Evolutionary conservation across 2,797 vertebrate genomes (phyloP), one percentile per base, ranked within the genome.

Genomic region (Bovichtus diacanthus): DNA sequence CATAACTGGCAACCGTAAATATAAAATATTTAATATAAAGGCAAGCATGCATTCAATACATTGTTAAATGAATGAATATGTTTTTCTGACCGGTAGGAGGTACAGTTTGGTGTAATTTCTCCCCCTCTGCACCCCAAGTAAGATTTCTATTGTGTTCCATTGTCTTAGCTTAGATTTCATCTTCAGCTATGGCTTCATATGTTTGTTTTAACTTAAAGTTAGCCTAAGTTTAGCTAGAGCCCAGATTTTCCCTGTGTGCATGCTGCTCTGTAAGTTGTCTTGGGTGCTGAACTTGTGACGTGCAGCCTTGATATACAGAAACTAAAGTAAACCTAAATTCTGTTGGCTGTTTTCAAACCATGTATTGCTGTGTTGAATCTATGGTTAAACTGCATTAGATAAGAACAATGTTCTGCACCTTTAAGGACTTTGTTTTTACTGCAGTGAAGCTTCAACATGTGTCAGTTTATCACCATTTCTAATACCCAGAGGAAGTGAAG

Each of bases 401-500:
- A 64, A 16, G 67, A 67, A 58, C 49, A 25, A 65, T 27, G 10
- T 41, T 41, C 49, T 74, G 80, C 54, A 72, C 41, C 61, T 81
- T 75, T 62, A 61, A 76, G 64, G 49, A 5, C 49, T 1, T 46
- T 4, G 21, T 67, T 43, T 61, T 60, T 43, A 36, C 36, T 21
- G 44, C 21, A 19, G 21, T 19, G 31, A n/a, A 47, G 43, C n/a
- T 34, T 64, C 36, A 65, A 62, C 43, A 34, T 65, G 53, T 83
- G 54, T 70, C 36, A 69, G 46, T 65, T 71, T 82, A 50, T 78
- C 60, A 55, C 29, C 39, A 5, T 41, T 70, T 15, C 44, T 71
- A 25, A 75, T 29, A 39, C 53, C 60, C 36, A 47, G 23, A 75
- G 64, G 47, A 68, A 75, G 67, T 74, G 64, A 67, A 76, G 74